Evolutionary conservation across 1,140 invertebrate species (phyloP), one percentile per base, ranked within the genome.

Genomic region (Ganaspis sp.): DNA sequence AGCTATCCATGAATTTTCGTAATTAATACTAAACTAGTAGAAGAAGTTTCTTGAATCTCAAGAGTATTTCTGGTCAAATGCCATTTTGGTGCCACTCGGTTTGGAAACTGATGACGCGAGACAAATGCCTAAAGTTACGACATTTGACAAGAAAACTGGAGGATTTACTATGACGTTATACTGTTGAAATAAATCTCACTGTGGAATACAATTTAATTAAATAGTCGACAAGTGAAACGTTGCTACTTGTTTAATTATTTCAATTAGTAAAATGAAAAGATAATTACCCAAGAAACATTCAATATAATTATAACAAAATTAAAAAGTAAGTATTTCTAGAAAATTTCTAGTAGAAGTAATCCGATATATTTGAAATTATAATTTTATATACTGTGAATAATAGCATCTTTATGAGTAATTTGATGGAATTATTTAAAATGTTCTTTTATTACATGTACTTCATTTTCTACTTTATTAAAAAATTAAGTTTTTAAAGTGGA

Each of bases 71-170:
- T 49, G 45, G 45, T 49, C 45, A 49, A 49, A 49, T 49, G n/a
- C 45, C n/a, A 49, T 49, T 49, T 49, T 49, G 45, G 15, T 49
- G n/a, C 12, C 17, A 49, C 17, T 49, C 17, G 4, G n/a, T 49
- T 49, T 49, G n/a, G 45, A 49, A 49, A 49, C 45, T 49, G 45
- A 49, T 49, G 45, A 49, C 45, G 45, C 45, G n/a, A 49, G 45
- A 49, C 45, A 49, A 49, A 49, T 49, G n/a, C 4, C 45, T 49
- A 49, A 49, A 49, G 45, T 49, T 49, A n/a, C 17, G 45, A 49
- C 45, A 49, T n/a, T 49, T 49, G 45, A 49, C n/a, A 49, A 49
- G 45, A 49, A 49, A 49, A 49, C 45, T n/a, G 4, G 45, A 49
- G 12, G 17, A 49, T 49, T 49, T 49, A 49, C n/a, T 15, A 2